A percentile compares a stretch with the other conserved stretches of the same genome.
Conservation (phyloP, 2,113 vertebrate genomes). For the Petroica traversi region DNA sequence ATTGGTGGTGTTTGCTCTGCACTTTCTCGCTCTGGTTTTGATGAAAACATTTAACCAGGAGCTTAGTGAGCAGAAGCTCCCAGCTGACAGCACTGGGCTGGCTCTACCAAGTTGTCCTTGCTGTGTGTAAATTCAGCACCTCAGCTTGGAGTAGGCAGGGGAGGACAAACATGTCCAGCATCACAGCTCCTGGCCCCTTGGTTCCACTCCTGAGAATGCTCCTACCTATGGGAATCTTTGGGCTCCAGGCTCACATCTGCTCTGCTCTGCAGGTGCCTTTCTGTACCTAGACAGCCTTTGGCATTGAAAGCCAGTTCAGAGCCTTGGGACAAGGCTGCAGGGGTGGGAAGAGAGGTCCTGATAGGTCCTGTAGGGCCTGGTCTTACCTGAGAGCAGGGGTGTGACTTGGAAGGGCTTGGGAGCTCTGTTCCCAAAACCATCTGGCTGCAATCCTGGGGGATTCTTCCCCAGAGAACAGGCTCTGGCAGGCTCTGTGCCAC, state of each 20-base stretch:
- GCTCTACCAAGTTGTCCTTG: neutral
- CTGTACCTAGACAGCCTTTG: neutral
- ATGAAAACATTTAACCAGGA: constrained; percentile 66
- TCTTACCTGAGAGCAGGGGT: neutral
- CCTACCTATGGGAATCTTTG: neutral
- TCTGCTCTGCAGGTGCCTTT: neutral
- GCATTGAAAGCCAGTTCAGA: neutral
- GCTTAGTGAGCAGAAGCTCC: constrained; percentile 42
- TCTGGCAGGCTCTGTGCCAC: neutral
- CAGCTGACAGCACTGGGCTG: constrained; percentile 23
- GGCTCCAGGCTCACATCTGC: neutral
- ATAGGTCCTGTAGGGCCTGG: neutral
- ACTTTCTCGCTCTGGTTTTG: constrained; percentile 63
- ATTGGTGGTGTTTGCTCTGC: constrained; percentile 65
- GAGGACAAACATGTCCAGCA: neutral
- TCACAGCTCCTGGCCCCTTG: neutral
- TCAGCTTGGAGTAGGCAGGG: neutral
- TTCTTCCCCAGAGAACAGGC: neutral
- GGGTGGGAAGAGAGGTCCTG: neutral
- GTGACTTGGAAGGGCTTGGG: neutral
- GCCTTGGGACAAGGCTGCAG: neutral
- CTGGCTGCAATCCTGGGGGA: neutral
- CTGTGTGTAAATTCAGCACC: constrained; percentile 24
- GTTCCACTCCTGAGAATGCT: neutral
- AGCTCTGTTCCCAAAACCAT: neutral